Base-by-base conservation (phyloP, 2,888 invertebrate genomes). In the Endomychus coccineus region DNA sequence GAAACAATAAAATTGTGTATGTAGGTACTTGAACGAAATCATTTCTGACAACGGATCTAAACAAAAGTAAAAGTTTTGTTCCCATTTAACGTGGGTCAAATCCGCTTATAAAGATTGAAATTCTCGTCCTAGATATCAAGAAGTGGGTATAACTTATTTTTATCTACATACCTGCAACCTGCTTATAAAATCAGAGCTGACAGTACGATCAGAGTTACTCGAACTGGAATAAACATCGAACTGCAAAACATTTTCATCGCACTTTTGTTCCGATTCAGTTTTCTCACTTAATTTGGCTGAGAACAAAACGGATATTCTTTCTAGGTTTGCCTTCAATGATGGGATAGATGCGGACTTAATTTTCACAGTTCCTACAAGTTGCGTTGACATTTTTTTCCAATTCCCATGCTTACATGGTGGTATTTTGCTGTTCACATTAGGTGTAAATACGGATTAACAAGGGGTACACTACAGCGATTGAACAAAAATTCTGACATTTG, bases 291-390 rank as follows among this genome's bases (percentile, higher is more conserved):
- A 53, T 39, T 52, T 50, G 16, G 66, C 64, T 37, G 64, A 61
- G 55, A 63, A 66, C 43, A 66, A 49, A 47, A 66, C 63, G 27
- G 56, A 54, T 42, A 66, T 61, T 44, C 64, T 52, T 46, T 62
- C 59, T 48, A 56, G 51, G 50, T 66, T 63, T 39, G 62, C 59
- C 46, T 54, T 51, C 39, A 66, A 54, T 37, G 62, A 46, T 39
- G 55, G 58, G 37, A 58, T 53, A 54, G 64, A 66, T 42, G 56
- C 46, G 41, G 58, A 47, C 53, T 59, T 64, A 45, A 64, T 61
- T 50, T 48, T 50, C 46, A 66, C 62, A 48, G 60, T 58, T 47
- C 64, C 64, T 46, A 62, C 55, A 42, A 40, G 17, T 19, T 36
- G 33, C 46, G 55, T 46, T 50, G 61, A 61, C 59, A 61, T 59